Percentiles rank a stretch among this genome's conserved stretches.
Evolutionary conservation across 2,113 vertebrate genomes (phyloP).

Genomic region (Protobothrops flavoviridis): DNA sequence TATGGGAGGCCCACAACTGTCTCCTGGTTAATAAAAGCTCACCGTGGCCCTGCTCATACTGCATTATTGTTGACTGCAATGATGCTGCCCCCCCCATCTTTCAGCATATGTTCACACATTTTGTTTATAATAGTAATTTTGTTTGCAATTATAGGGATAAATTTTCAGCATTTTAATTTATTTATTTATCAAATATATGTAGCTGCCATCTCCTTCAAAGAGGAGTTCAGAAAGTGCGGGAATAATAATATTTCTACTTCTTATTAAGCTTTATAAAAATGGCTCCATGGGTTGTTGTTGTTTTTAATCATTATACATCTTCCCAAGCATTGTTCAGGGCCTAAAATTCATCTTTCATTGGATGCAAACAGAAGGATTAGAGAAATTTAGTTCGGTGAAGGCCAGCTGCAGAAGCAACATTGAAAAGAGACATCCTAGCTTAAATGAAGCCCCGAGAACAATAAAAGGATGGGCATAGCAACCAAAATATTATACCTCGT

Average conservation of each 20-base stretch:
- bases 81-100: neutral
- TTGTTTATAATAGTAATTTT: neutral
- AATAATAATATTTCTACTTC: neutral
- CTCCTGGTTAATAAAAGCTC: neutral
- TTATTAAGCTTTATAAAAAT: neutral
- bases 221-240: neutral
- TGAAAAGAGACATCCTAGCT: neutral
- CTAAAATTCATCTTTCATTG: accelerated
- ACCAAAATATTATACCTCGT: neutral
- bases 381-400: neutral
- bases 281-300: neutral
- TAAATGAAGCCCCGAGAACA: neutral
- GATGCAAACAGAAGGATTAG: neutral
- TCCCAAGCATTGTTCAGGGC: neutral
- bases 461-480: neutral
- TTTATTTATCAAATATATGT: neutral
- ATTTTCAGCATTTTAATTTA: neutral
- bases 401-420: neutral
- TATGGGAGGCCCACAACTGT: neutral
- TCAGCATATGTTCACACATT: neutral
- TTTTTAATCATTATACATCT: accelerated
- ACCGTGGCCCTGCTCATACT: neutral
- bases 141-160: neutral
- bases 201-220: neutral
- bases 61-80: neutral